Base-by-base conservation (phyloP, 2,113 vertebrate species). In the Nycticebus coucang region DNA sequence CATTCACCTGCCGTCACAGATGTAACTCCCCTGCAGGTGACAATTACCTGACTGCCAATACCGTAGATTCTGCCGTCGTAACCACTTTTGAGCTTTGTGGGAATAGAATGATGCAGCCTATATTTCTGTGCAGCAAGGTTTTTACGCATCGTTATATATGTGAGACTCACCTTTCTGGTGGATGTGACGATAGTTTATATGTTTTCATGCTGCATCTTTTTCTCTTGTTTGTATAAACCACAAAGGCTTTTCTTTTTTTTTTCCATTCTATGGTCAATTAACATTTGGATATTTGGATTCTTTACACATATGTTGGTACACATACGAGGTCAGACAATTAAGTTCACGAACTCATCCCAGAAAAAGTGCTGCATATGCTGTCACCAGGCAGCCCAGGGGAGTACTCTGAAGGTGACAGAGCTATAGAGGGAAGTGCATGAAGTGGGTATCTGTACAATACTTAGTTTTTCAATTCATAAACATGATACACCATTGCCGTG, bases 1-100 rank as follows among this genome's bases (percentile, higher is more conserved):
- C 21, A 5, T 19, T 4, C 1, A 7, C 0, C 4, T 9, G 22
- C 57, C 30, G 1, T 4, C 50, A 0, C 26, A 33, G 72, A 12
- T 22, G 2, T 5, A 41, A 13, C 13, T 5, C 33, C 37, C 37
- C 75, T 41, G 14, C 55, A 64, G 41, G 74, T 14, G 5, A 28
- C 7, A 33, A 11, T 5, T 7, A 69, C 28, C 45, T 3, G 50
- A 28, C 55, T 69, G 7, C 35, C 30, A 1, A 77, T 24, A 60
- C 72, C 24, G 9, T 1, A 13, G 19, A 7, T 24, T 30, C 12
- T 41, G 41, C 41, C 41, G 35, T 22, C 6, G 22, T 18, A 62
- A 13, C 71, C 60, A 18, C 0, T 66, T 75, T 22, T 59, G 15
- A 83, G 26, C 15, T 10, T 83, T 10, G 11, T 18, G 14, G 19